Evolutionary conservation across 2,797 vertebrate species (phyloP).

Genomic region (Intellagama lesueurii): DNA sequence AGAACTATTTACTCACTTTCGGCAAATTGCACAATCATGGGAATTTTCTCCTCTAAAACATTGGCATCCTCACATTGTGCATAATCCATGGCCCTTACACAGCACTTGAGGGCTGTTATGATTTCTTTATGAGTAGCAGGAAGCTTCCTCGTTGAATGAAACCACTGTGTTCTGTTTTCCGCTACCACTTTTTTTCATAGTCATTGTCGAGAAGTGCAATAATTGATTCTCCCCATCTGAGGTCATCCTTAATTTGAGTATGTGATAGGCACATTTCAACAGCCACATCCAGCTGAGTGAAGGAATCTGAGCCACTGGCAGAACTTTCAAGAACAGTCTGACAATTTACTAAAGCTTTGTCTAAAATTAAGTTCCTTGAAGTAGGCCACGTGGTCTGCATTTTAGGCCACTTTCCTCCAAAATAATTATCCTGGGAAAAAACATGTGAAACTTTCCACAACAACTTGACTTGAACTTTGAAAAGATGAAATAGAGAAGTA

Average conservation of each 20-base stretch:
- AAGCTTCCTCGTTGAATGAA: neutral
- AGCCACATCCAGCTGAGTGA: slow-evolving; percentile 74
- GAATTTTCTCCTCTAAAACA: slow-evolving; percentile 79
- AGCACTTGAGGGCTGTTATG: slow-evolving; percentile 46
- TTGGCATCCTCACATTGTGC: slow-evolving; percentile 82
- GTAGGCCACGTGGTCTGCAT: slow-evolving; percentile 63
- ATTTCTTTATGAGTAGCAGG: slow-evolving; percentile 39
- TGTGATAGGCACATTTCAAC: slow-evolving; percentile 82
- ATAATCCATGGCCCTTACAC: slow-evolving; percentile 79
- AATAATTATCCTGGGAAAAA: slow-evolving; percentile 86
- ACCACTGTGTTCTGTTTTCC: slow-evolving; percentile 68
- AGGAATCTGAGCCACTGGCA: slow-evolving; percentile 74
- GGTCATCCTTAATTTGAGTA: slow-evolving; percentile 84
- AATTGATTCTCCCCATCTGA: slow-evolving; percentile 77
- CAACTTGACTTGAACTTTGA: slow-evolving; percentile 68
- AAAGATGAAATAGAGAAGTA: slow-evolving; percentile 69
- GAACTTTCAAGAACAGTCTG: slow-evolving; percentile 78
- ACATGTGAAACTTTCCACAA: slow-evolving; percentile 79
- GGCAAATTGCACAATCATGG: slow-evolving; percentile 81
- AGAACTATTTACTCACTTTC: slow-evolving; percentile 79
- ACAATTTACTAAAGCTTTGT: slow-evolving; percentile 77
- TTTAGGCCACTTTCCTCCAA: slow-evolving; percentile 69
- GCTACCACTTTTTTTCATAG: slow-evolving; percentile 82
- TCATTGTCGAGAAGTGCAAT: slow-evolving; percentile 85
- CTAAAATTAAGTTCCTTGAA: slow-evolving; percentile 55